phyloP scores from a whole-genome alignment of 2,888 invertebrate genomes.

The Allolobophora icterica region DNA sequence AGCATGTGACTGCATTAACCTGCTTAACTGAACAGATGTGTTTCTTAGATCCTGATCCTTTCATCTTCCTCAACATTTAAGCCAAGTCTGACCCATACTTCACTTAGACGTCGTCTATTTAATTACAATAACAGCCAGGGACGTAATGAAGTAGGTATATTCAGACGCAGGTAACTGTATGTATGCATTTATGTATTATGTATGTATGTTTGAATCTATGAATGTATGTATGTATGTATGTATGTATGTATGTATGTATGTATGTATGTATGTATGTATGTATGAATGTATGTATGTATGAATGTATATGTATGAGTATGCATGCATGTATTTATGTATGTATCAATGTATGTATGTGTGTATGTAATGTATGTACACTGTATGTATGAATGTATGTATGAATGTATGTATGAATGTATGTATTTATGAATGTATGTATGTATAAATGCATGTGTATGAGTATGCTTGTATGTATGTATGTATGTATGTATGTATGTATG shows the following conservation, averaged over 20 bases:
- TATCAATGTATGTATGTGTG: neutral
- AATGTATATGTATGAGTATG: neutral
- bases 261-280: neutral
- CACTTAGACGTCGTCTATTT: too few relatives aligned
- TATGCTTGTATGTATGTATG: constrained; percentile 2
- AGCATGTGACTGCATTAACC: too few relatives aligned
- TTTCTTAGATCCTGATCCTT: too few relatives aligned
- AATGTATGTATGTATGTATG: constrained; percentile 21
- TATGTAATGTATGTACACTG: too few relatives aligned
- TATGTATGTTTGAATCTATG: neutral
- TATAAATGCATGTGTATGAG: neutral
- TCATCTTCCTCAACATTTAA: too few relatives aligned
- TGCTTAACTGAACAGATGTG: too few relatives aligned
- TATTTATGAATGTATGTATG: neutral
- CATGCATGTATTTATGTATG: neutral
- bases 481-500: constrained; percentile 4
- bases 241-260: constrained; percentile 27
- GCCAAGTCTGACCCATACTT: too few relatives aligned
- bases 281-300: neutral
- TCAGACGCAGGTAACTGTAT: too few relatives aligned
- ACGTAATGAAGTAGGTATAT: too few relatives aligned
- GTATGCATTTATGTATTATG: too few relatives aligned
- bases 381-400: constrained; percentile 23
- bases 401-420: neutral
- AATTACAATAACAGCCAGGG: too few relatives aligned